phyloP scores from a whole-genome alignment of 2,888 invertebrate genomes.

The Ichneumoninae sp. region DNA sequence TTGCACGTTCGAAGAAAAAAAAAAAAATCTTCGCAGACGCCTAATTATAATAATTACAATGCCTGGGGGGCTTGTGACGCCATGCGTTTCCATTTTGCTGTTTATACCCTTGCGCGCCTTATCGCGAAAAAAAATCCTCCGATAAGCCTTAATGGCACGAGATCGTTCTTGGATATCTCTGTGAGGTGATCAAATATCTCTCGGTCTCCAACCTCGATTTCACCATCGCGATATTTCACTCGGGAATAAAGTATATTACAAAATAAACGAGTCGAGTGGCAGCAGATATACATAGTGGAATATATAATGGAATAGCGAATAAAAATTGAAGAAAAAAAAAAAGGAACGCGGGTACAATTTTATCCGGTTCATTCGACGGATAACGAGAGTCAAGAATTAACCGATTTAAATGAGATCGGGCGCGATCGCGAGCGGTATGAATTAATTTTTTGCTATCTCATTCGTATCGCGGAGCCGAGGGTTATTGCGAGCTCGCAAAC shows the following conservation, averaged over 20 bases:
- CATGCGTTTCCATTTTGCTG: conserved; percentile 16
- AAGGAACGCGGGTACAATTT: conserved; percentile 46
- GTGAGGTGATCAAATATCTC: conserved; percentile 57
- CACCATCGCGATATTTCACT: conserved; percentile 60
- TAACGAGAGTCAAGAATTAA: conserved; percentile 55
- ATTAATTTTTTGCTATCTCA: conserved; percentile 67
- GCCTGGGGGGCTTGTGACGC: conserved; percentile 46
- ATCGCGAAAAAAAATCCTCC: conserved; percentile 40
- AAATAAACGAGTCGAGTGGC: conserved; percentile 53
- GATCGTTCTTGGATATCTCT: conserved; percentile 54
- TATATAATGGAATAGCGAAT: conserved; percentile 9
- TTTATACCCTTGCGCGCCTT: conserved; percentile 4
- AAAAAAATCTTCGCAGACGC: conserved; percentile 43
- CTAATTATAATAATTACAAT: conserved; percentile 73
- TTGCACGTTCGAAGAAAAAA: not conserved
- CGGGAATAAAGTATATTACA: conserved; percentile 48
- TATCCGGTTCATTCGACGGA: conserved; percentile 50
- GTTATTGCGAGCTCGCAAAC: conserved; percentile 25
- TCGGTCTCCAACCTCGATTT: conserved; percentile 50
- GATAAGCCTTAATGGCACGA: conserved; percentile 55
- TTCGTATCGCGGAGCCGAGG: conserved; percentile 53
- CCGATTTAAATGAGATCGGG: conserved; percentile 65
- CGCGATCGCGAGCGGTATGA: conserved; percentile 60
- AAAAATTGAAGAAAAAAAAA: not conserved
- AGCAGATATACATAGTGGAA: conserved; percentile 4